Evolutionary conservation across 2,888 invertebrate species (phyloP), one percentile per base, ranked within the genome.

Genomic region (Ectemnius cavifrons): DNA sequence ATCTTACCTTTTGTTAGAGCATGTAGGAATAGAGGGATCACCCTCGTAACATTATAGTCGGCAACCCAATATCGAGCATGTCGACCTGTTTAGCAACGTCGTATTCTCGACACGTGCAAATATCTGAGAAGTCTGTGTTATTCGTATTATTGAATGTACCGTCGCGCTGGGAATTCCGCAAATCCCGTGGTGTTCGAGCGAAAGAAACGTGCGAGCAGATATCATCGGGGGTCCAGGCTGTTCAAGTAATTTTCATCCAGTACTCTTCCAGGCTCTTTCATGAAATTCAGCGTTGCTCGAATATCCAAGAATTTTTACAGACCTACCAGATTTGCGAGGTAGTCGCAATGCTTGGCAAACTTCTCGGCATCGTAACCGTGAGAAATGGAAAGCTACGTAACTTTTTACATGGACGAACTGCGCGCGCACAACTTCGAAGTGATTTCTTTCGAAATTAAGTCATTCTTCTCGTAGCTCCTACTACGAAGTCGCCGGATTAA

Each of bases 131-230:
- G 62, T 58, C 69, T 68, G 65, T 69, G 65, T 73, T 67, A 74
- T 66, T 57, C 69, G 63, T 56, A 61, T 70, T 74, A 67, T 37
- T 45, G 59, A 27, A 20, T 28, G 47, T 16, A 5, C 6, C 1
- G 4, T 28, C 28, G 18, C 57, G 56, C 60, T 49, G 45, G 56
- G 14, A 16, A 20, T 23, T 23, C 27, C 57, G 57, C 60, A 74
- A 76, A 76, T 70, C 59, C 65, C 23, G 23, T 57, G 60, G 20
- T 20, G 28, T 37, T 59, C 46, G 45, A 60, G 57, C 37, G 23
- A 58, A 16, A 73, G 64, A 57, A 58, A 47, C 47, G 37, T 46
- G 68, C 52, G 62, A 67, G 68, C 67, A 73, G 73, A 73, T 68
- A 62, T 68, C 52, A 62, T 61, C 52, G 14, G 13, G 14, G 18